These are phyloP conservation scores for Lasioglossum leucozonium DNA, from an alignment of 2,888 invertebrate species.

Conservation along the genomic window DNA sequence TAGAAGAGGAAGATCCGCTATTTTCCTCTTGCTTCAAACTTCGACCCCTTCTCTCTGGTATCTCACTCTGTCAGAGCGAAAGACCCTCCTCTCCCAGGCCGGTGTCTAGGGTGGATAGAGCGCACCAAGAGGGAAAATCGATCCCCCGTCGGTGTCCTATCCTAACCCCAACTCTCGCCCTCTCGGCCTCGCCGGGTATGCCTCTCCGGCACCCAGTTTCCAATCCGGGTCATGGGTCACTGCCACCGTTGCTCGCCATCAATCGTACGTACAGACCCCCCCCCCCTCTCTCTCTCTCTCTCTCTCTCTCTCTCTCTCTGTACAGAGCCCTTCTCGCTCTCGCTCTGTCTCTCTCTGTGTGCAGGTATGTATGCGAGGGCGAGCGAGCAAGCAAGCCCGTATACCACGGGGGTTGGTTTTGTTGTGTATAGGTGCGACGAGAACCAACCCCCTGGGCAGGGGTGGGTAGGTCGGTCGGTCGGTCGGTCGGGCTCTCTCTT, in stretches of 20 bases:
- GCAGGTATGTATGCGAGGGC: neutral
- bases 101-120: conserved; percentile 65
- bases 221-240: conserved; percentile 84
- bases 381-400: neutral
- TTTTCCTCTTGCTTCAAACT: neutral
- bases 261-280: conserved; percentile 66
- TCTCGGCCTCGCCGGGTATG: conserved; percentile 72
- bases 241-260: conserved; percentile 78
- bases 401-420: neutral
- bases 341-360: neutral
- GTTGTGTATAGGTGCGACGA: conserved; percentile 25
- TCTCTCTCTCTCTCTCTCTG: neutral
- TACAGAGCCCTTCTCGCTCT: too few relatives aligned
- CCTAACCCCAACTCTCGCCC: conserved; percentile 77
- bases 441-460: conserved; percentile 21
- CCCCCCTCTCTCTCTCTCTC: neutral
- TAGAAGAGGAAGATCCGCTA: neutral
- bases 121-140: conserved; percentile 77
- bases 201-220: conserved; percentile 76
- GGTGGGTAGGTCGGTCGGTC: conserved; percentile 38
- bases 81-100: conserved; percentile 32
- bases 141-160: conserved; percentile 78
- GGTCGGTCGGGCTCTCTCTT: conserved; percentile 14
- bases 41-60: neutral
- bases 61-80: neutral